phyloP scores from a whole-genome alignment of 2,113 vertebrate species.

The Pseudolaguvia tuberculata region DNA sequence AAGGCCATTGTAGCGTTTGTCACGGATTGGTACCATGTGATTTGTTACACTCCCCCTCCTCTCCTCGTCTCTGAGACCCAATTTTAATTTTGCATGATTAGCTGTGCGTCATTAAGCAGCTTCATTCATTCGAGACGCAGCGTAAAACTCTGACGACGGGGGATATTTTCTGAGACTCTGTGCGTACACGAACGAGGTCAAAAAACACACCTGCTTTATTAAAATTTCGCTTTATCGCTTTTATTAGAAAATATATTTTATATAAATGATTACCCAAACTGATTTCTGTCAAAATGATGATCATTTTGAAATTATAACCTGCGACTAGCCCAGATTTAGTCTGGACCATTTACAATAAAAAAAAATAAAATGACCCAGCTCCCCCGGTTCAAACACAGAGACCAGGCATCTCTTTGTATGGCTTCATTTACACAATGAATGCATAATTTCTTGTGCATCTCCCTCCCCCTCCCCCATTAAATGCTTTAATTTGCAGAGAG shows the following conservation, averaged over 20 bases:
- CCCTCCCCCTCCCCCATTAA: constrained; percentile 65
- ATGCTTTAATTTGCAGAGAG: constrained; percentile 95
- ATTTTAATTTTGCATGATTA: constrained; percentile 99
- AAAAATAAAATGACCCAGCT: constrained; percentile 24
- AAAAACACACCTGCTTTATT: constrained; percentile 31
- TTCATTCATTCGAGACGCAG: constrained; percentile 81
- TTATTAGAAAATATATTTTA: too few relatives aligned
- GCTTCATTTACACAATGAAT: constrained; percentile 90
- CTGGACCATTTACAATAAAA: constrained; percentile 54
- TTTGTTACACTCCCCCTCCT: constrained; percentile 73
- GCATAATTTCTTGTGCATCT: constrained; percentile 71
- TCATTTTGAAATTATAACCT: neutral
- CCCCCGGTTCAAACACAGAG: constrained; percentile 68
- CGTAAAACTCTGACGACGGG: constrained; percentile 82
- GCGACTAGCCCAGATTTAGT: neutral
- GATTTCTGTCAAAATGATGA: constrained; percentile 17
- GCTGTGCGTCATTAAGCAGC: constrained; percentile 98
- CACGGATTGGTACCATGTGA: constrained; percentile 89
- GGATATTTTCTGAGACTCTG: constrained; percentile 83
- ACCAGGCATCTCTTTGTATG: constrained; percentile 82
- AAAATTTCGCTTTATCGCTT: constrained; percentile 63
- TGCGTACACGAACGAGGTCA: constrained; percentile 24
- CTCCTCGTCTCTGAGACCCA: constrained; percentile 66
- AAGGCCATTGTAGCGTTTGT: constrained; percentile 89
- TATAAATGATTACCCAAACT: neutral